Conservation (phyloP, 1,140 invertebrate genomes). For the Ceratosolen solmsi region DNA sequence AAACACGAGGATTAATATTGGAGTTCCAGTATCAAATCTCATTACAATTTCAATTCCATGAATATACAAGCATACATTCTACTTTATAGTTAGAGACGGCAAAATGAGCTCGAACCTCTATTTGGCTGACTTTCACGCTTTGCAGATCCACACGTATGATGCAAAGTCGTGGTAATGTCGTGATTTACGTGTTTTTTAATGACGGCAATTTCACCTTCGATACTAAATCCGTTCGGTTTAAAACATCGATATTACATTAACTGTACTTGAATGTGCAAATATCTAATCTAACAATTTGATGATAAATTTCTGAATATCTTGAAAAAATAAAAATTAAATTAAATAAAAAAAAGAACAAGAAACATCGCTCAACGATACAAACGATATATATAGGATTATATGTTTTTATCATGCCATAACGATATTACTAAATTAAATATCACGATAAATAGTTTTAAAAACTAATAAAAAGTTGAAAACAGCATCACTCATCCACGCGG, state of each 20-base stretch:
- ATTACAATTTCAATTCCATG: not conserved
- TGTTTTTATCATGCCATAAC: no score
- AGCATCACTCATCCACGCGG: no score
- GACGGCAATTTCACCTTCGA: slow-evolving; percentile 55
- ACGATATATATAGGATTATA: no score
- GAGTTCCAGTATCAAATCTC: not conserved
- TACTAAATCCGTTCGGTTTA: not conserved
- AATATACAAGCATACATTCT: not conserved
- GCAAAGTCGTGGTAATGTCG: slow-evolving; percentile 59
- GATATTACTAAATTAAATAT: no score
- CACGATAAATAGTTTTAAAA: no score
- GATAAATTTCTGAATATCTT: no score
- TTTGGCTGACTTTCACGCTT: slow-evolving; percentile 54
- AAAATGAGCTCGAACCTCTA: slow-evolving; percentile 35
- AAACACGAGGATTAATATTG: not conserved
- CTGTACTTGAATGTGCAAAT: no score
- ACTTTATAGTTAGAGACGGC: not conserved
- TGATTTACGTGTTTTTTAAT: slow-evolving; percentile 56
- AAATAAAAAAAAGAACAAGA: no score
- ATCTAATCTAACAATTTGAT: no score
- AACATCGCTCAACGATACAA: no score
- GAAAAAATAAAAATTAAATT: no score
- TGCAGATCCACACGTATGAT: slow-evolving; percentile 35
- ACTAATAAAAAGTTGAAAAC: no score
- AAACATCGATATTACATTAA: slow-evolving; percentile 52